phyloP scores from a whole-genome alignment of 1,140 invertebrate species.

The Camponotus vicinus region DNA sequence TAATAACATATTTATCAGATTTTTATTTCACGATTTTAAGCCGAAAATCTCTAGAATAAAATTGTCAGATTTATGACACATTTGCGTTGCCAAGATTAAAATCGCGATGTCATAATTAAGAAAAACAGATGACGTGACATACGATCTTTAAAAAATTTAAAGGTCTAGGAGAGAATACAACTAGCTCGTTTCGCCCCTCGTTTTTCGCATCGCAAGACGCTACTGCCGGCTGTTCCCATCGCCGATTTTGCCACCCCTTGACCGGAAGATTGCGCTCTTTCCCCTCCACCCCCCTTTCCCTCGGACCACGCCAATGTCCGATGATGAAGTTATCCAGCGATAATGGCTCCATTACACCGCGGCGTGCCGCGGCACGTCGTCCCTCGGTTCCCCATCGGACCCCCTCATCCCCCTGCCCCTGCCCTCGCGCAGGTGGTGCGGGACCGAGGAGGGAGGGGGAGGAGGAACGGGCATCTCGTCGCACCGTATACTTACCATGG shows the following conservation, averaged over 20 bases:
- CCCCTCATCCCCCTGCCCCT: slow-evolving; percentile 36
- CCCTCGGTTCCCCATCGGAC: slow-evolving; percentile 72
- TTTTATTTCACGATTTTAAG: not conserved
- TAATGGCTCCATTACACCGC: slow-evolving; percentile 86
- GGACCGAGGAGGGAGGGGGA: not conserved
- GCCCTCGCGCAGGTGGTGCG: slow-evolving; percentile 31
- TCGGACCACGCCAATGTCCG: slow-evolving; percentile 79
- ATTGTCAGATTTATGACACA: not conserved
- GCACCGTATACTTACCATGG: slow-evolving; percentile 85
- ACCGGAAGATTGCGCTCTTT: slow-evolving; percentile 31
- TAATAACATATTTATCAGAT: not conserved
- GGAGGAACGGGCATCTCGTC: slow-evolving; percentile 70
- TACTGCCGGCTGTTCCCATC: slow-evolving; percentile 23
- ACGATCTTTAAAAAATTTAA: not conserved
- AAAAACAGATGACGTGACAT: not conserved
- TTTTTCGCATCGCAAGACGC: not conserved
- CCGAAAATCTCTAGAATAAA: not conserved
- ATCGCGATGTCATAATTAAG: not conserved
- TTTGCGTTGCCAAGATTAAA: not conserved
- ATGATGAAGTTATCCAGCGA: slow-evolving; percentile 87
- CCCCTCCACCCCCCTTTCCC: slow-evolving; percentile 36
- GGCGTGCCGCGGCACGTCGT: slow-evolving; percentile 50
- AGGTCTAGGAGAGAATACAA: not conserved
- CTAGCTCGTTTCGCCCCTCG: not conserved
- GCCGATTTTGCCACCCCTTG: slow-evolving; percentile 25